Evolutionary conservation across 2,888 invertebrate genomes (phyloP), one percentile per base, ranked within the genome.

Genomic region (Chirona hameri): DNA sequence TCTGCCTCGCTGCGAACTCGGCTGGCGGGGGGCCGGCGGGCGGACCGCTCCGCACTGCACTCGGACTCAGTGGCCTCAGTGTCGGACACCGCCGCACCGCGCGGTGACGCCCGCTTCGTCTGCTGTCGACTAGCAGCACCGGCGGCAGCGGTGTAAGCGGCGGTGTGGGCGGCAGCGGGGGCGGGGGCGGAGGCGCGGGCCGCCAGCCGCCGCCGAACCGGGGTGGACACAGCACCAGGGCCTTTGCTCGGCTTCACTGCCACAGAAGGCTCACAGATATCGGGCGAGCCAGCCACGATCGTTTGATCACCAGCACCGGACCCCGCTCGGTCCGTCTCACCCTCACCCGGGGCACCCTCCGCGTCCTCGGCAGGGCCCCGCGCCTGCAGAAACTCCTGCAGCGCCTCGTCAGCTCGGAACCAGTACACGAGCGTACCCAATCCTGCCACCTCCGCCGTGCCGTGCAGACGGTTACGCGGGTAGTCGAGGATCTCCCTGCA

Each of bases 341-440:
- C 10, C 52, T 18, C 15, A 15, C 18, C 52, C 5, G 18, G 52
- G 2, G 21, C 46, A 24, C 46, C 12, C 21, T 46, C 76, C 46
- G 10, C 12, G 18, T 18, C 72, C 18, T 14, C 83, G 88, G 88
- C 81, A 92, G 21, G 7, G 27, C 69, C 14, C 29, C 27, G 27
- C 12, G 94, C 92, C 86, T 94, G 94, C 84, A 85, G 93, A 10
- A 92, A 92, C 0, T 94, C 9, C n/a, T 76, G 21, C 39, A 76
- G 76, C 24, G 46, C 31, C 5, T 14, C 46, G 76, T 76, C 76
- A 39, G 39, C 39, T 39, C 76, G 76, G 24, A 76, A 46, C 76
- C 76, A 76, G 76, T 76, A 76, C 21, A 7, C 27, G 21, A 76
- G 76, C 10, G 76, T 76, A 24, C 76, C 76, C 24, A 76, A 39